These are phyloP conservation scores for Allolobophora icterica DNA, from an alignment of 2,888 invertebrate species.

Conservation along the genomic window DNA sequence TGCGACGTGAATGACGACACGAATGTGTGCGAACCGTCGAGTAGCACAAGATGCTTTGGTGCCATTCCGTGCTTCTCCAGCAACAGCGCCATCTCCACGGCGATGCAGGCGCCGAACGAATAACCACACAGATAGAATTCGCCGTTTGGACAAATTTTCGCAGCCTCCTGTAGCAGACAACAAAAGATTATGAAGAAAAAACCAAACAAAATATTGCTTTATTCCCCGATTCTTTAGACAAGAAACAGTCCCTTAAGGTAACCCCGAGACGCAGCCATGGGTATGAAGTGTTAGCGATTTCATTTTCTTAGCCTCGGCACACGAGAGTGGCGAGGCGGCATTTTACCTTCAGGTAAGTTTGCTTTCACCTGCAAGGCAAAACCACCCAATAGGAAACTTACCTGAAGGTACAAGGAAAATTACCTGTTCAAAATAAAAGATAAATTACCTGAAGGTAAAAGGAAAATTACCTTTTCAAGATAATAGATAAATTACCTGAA, in stretches of 20 bases:
- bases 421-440: neutral
- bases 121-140: slow-evolving; percentile 91
- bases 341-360: too few species aligned
- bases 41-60: slow-evolving; percentile 72
- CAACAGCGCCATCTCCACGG: slow-evolving; percentile 90
- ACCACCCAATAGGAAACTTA: neutral
- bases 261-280: too few species aligned
- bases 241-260: too few species aligned
- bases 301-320: too few species aligned
- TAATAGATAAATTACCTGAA: slow-evolving; percentile 63
- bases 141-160: slow-evolving; percentile 77
- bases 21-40: slow-evolving; percentile 78
- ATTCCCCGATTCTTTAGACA: too few species aligned
- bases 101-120: slow-evolving; percentile 92
- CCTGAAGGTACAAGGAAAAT: neutral
- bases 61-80: slow-evolving; percentile 63
- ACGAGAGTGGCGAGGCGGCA: neutral
- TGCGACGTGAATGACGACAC: slow-evolving; percentile 65
- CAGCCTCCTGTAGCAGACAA: slow-evolving; percentile 71
- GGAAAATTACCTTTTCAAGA: slow-evolving; percentile 59
- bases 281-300: too few species aligned
- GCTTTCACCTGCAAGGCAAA: too few species aligned
- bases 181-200: neutral
- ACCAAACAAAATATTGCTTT: neutral
- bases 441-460: neutral